phyloP scores from a whole-genome alignment of 2,888 invertebrate species.

The Drosophila cognata region DNA sequence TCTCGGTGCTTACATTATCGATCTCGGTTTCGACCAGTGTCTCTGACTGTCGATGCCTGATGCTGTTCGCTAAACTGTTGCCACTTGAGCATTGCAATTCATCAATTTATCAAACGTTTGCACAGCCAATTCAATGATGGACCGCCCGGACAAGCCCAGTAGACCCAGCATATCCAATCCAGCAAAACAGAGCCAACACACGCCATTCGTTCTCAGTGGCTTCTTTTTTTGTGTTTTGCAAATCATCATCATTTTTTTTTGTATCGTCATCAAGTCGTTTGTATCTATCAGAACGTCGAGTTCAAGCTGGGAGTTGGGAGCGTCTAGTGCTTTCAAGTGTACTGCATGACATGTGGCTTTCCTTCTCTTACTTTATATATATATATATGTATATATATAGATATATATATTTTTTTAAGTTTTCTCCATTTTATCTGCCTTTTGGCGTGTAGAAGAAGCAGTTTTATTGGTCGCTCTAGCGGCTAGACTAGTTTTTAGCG shows the following conservation, averaged over 20 bases:
- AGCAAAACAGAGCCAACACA: constrained; percentile 24
- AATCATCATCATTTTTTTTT: constrained; percentile 70
- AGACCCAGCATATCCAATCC: constrained; percentile 20
- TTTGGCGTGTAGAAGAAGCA: constrained; percentile 15
- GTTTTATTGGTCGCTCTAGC: constrained; percentile 68
- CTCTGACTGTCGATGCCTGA: constrained; percentile 24
- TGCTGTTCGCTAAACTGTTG: constrained; percentile 74
- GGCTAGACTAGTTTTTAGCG: constrained; percentile 72
- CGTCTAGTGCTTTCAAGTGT: constrained; percentile 58
- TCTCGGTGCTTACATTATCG: constrained; percentile 48
- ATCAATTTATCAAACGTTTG: constrained; percentile 80
- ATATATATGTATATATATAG: background rate
- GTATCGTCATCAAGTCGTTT: constrained; percentile 77
- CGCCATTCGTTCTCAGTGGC: constrained; percentile 27
- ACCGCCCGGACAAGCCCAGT: constrained; percentile 24
- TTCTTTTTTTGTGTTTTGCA: constrained; percentile 51
- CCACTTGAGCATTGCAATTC: constrained; percentile 77
- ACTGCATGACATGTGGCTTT: constrained; percentile 72
- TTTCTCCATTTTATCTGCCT: constrained; percentile 26
- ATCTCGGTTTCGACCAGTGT: constrained; percentile 37
- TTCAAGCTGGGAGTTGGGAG: constrained; percentile 43
- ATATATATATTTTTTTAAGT: constrained; percentile 12
- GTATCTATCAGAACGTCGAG: constrained; percentile 68
- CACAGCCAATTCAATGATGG: constrained; percentile 72
- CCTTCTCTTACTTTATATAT: constrained; percentile 22